These are phyloP conservation scores for Trichosurus vulpecula DNA, from an alignment of 2,797 vertebrate genomes.

Conservation along the genomic window DNA sequence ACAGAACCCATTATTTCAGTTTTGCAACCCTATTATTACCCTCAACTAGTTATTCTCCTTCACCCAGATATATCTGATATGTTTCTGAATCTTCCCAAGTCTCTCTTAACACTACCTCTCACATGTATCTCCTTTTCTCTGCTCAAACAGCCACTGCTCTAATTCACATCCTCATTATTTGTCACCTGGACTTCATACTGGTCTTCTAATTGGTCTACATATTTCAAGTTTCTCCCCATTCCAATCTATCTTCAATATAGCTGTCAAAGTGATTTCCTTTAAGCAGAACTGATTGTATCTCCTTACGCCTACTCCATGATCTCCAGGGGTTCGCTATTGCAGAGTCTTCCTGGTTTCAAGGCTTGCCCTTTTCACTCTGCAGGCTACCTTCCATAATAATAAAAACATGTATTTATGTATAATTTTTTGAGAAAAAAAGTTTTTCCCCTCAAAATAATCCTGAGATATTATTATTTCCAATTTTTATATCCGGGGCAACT, in stretches of 20 bases:
- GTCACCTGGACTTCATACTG: neutral
- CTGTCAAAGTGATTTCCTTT: neutral
- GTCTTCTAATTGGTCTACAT: neutral
- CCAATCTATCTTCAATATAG: rapidly evolving
- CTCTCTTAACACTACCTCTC: neutral
- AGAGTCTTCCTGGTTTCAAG: neutral
- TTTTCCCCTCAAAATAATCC: neutral
- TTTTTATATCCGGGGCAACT: neutral
- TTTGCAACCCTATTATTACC: neutral
- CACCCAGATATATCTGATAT: neutral
- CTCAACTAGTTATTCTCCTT: neutral
- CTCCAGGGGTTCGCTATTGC: neutral
- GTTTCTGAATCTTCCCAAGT: neutral
- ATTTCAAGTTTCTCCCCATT: neutral
- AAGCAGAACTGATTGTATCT: neutral
- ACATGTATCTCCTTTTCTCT: neutral
- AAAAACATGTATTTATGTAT: neutral
- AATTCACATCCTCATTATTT: neutral
- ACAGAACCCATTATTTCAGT: neutral
- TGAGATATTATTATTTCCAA: neutral
- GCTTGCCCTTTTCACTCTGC: neutral
- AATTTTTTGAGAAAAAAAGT: neutral
- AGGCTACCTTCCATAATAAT: neutral
- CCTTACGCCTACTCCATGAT: neutral
- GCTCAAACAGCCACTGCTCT: neutral